phyloP scores from a whole-genome alignment of 2,888 invertebrate species.

The Drosophila incognita region DNA sequence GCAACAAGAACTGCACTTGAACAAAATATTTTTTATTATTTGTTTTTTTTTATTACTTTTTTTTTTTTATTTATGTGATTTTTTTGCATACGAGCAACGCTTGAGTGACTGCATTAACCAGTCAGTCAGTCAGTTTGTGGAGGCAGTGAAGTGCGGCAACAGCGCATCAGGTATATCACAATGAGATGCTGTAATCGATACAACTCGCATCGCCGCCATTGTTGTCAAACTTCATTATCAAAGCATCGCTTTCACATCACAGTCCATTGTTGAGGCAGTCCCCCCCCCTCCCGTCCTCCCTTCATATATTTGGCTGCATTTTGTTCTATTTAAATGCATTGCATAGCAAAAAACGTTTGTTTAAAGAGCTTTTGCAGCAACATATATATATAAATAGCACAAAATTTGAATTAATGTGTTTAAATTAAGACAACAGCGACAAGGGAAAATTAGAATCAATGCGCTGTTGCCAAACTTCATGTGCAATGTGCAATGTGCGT shows the following conservation, averaged over 20 bases:
- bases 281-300: conserved; percentile 1
- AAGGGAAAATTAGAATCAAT: background rate
- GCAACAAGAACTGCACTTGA: conserved; percentile 67
- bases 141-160: conserved; percentile 52
- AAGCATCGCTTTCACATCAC: conserved; percentile 12
- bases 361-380: no score
- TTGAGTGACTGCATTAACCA: conserved; percentile 64
- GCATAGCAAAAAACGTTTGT: background rate
- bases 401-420: background rate
- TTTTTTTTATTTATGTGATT: background rate
- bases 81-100: conserved; percentile 48
- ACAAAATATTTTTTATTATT: conserved; percentile 31
- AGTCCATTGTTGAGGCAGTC: conserved; percentile 41
- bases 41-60: no score
- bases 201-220: conserved; percentile 2
- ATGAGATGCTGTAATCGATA: conserved; percentile 48
- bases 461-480: conserved; percentile 29
- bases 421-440: conserved; percentile 4
- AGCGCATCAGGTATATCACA: conserved; percentile 24
- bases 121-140: conserved; percentile 7
- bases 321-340: conserved; percentile 9
- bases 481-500: background rate
- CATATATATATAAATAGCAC: conserved; percentile 2
- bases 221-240: conserved; percentile 35
- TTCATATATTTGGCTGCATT: background rate